Evolutionary conservation across 2,113 vertebrate species (phyloP), one percentile per base, ranked within the genome.

Genomic region (Limanda limanda): DNA sequence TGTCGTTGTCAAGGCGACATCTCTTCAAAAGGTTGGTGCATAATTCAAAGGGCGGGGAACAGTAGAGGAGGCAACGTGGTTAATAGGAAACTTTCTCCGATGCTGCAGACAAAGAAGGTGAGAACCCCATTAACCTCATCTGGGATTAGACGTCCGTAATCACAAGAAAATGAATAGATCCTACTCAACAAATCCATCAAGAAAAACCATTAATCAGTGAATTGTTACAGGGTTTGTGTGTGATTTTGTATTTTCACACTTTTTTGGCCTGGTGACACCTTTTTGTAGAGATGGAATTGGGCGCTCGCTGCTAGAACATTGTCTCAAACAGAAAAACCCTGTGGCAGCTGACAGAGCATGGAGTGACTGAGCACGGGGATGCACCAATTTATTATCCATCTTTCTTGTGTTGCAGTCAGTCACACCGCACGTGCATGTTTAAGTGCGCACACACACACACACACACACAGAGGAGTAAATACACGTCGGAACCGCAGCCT

Each of bases 61-160:
- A 31, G 31, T 6, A 31, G 31, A 31, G 31, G 31, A 31, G 31
- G 31, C 31, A 5, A 5, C 31, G 6, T 31, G 31, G 31, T 31
- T 31, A 31, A 31, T 31, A 31, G 31, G 31, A 74, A 76, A 74
- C 74, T 59, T 82, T 70, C 61, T 84, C 68, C 71, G 66, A 87
- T 48, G 72, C 47, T 64, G 20, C 18, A 18, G 51, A 68, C 47
- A 83, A 73, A 69, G 55, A 15, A 60, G 27, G 68, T 37, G 78
- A 62, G 40, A 84, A 82, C 83, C 87, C 73, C 58, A 88, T 90
- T 90, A 91, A 92, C 90, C 86, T 87, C 74, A 58, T 73, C 60
- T 77, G 69, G 80, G 88, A 92, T 91, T 90, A 84, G 68, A 86
- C 47, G 74, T 63, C 69, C 18, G 64, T 82, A 76, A 88, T 88